These are phyloP conservation scores for Phrynocephalus guinanensis DNA, from an alignment of 2,797 vertebrate genomes.

Conservation along the genomic window DNA sequence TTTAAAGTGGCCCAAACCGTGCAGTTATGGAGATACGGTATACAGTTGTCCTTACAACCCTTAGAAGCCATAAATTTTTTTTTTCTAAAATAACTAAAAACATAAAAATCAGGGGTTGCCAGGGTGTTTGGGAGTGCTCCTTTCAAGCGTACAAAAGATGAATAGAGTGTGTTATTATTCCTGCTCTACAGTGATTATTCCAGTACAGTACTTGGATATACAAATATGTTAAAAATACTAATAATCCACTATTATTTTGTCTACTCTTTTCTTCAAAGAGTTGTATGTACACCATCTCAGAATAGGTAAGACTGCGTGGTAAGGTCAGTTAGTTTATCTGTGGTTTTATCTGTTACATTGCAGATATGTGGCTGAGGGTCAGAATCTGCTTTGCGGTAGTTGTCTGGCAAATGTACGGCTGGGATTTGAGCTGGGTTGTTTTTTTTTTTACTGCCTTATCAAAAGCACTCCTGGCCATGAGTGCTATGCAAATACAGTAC, in stretches of 20 bases:
- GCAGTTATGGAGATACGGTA: too few species aligned
- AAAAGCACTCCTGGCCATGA: not conserved
- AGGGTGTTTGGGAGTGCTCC: too few species aligned
- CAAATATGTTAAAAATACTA: not conserved
- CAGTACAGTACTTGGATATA: not conserved
- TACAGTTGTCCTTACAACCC: too few species aligned
- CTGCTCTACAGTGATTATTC: not conserved
- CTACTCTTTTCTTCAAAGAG: not conserved
- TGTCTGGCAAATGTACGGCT: not conserved
- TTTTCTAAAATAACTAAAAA: too few species aligned
- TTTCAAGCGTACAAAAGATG: too few species aligned
- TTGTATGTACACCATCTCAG: too few species aligned
- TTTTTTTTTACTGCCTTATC: not conserved
- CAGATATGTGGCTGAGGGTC: not conserved
- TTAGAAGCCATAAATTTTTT: too few species aligned
- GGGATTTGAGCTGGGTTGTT: not conserved
- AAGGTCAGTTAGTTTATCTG: not conserved
- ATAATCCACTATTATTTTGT: not conserved
- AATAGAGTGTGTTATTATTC: too few species aligned
- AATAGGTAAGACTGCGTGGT: not conserved
- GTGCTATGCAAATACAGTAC: not conserved
- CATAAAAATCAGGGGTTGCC: too few species aligned
- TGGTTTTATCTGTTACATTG: not conserved
- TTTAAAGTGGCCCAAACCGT: too few species aligned
- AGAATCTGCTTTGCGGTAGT: not conserved